Conservation (phyloP, 1,140 invertebrate genomes). For the Melitaea cinxia region DNA sequence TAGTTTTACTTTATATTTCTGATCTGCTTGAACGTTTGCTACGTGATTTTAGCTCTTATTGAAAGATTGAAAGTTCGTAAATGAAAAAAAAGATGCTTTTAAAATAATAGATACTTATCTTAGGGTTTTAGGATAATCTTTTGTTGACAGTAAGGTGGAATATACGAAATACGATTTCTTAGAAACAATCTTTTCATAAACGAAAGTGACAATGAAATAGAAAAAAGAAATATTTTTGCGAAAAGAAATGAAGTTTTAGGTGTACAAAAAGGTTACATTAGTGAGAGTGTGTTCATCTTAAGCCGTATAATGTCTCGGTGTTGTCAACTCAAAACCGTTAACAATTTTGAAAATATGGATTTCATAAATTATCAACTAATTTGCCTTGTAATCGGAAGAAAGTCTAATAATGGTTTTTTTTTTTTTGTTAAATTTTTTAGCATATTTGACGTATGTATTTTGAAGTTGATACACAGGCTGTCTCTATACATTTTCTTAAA, state of each 20-base stretch:
- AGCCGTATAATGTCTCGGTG: no score
- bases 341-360: no score
- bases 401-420: no score
- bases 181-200: slow-evolving; percentile 42
- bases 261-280: background rate
- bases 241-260: background rate
- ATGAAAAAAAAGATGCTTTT: slow-evolving; percentile 13
- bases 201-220: slow-evolving; percentile 38
- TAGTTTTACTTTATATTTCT: background rate
- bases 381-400: no score
- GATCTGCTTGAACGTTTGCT: no score
- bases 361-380: no score
- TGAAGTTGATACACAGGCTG: no score
- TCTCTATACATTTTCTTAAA: no score
- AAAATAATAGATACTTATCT: slow-evolving; percentile 43
- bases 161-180: slow-evolving; percentile 49
- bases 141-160: slow-evolving; percentile 64
- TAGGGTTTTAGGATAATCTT: slow-evolving; percentile 70
- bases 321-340: no score
- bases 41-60: background rate
- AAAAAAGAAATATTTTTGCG: slow-evolving; percentile 18
- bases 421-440: no score
- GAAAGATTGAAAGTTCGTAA: background rate
- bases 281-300: background rate
- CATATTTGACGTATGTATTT: background rate